A percentile compares a stretch with the other conserved stretches of the same genome.
phyloP scores from a whole-genome alignment of 1,140 invertebrate genomes.

The Magallana gigas region DNA sequence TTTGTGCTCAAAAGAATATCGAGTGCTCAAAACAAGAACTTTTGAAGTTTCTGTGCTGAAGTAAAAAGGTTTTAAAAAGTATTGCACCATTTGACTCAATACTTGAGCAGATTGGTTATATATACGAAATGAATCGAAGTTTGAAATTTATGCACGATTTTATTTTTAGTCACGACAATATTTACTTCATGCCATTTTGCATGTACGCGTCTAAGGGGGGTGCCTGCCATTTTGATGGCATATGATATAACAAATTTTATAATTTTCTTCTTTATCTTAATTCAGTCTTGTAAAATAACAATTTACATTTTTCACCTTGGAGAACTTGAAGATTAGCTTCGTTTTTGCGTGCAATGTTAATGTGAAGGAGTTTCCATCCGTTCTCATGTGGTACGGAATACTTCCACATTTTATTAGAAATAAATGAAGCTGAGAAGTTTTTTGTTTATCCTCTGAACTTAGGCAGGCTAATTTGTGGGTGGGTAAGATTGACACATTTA shows the following conservation, averaged over 20 bases:
- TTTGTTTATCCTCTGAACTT: background rate
- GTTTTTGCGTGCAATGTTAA: constrained; percentile 12
- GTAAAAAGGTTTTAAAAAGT: too few species aligned
- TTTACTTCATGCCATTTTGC: background rate
- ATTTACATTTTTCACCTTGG: constrained; percentile 11
- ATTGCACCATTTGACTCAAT: background rate
- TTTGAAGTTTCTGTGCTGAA: too few species aligned
- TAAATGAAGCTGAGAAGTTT: background rate
- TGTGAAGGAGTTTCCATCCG: background rate
- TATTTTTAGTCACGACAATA: background rate
- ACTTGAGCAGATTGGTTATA: background rate
- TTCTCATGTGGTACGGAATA: background rate
- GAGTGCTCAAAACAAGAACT: too few species aligned
- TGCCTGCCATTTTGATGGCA: background rate
- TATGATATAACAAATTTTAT: constrained; percentile 16
- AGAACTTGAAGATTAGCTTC: constrained; percentile 11
- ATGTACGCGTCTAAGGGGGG: background rate
- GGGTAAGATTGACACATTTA: constrained; percentile 20
- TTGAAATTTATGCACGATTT: background rate
- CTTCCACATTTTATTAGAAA: constrained; percentile 14
- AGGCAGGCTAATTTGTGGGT: constrained; percentile 16
- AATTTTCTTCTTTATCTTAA: constrained; percentile 22
- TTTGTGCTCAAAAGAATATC: too few species aligned
- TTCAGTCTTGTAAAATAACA: constrained; percentile 29
- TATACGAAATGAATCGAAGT: background rate